Evolutionary conservation across 2,888 invertebrate genomes (phyloP).

Genomic region (Aleiodes alternator): DNA sequence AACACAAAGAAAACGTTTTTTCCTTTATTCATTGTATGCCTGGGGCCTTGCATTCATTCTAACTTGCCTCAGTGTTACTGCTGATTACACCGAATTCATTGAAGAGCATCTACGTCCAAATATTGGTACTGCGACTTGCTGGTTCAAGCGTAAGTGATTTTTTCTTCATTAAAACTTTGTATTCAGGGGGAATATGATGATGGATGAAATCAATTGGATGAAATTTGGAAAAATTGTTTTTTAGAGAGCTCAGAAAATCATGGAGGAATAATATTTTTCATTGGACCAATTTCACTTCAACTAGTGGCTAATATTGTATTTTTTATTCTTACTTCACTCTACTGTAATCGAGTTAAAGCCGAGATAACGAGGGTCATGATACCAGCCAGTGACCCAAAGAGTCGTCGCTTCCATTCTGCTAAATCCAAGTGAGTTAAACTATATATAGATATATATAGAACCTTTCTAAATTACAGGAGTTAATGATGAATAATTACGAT

Average conservation of each 20-base stretch:
- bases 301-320: conserved; percentile 81
- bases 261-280: conserved; percentile 79
- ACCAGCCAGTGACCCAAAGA: conserved; percentile 79
- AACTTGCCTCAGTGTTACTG: conserved; percentile 77
- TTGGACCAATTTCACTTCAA: conserved; percentile 81
- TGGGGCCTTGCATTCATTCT: conserved; percentile 82
- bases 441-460: not conserved
- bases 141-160: conserved; percentile 78
- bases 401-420: conserved; percentile 81
- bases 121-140: conserved; percentile 81
- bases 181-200: not conserved
- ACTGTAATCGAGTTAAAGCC: conserved; percentile 84
- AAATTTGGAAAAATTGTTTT: too few species aligned
- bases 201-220: too few species aligned
- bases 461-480: not conserved
- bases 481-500: not conserved
- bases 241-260: conserved; percentile 46
- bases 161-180: conserved; percentile 27
- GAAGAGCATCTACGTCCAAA: conserved; percentile 77
- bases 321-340: conserved; percentile 82
- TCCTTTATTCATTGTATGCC: conserved; percentile 83
- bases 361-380: conserved; percentile 85
- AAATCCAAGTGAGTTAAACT: conserved; percentile 80
- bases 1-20: conserved; percentile 76
- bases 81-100: conserved; percentile 78